Evolutionary conservation across 2,113 vertebrate species (phyloP).

Genomic region (Chaetodon auriga): DNA sequence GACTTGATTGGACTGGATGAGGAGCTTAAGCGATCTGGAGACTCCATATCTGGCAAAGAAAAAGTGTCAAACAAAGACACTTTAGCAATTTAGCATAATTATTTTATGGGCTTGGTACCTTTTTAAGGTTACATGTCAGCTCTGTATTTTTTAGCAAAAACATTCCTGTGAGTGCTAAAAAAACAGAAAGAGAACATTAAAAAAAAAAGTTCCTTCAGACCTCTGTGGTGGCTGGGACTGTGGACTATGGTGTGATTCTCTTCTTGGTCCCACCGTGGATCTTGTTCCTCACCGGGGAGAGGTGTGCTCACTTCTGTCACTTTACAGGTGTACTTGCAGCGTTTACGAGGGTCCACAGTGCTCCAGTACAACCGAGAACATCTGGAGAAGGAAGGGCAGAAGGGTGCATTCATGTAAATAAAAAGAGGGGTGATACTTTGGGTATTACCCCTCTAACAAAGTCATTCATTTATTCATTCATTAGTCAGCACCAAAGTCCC

Average conservation of each 20-base stretch:
- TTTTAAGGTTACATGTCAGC: not conserved
- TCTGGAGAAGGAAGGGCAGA: conserved; percentile 70
- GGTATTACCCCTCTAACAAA: too few relatives aligned
- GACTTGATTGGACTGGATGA: conserved; percentile 78
- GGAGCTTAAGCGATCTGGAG: conserved; percentile 63
- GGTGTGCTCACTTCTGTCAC: conserved; percentile 88
- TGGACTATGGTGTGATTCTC: conserved; percentile 91
- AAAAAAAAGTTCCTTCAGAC: conserved; percentile 63
- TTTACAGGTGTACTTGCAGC: conserved; percentile 91
- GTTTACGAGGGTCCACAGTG: conserved; percentile 89
- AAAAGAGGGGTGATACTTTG: not conserved
- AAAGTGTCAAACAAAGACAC: not conserved
- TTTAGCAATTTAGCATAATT: not conserved
- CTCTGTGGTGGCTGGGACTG: conserved; percentile 82
- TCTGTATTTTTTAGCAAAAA: not conserved
- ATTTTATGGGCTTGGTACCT: not conserved
- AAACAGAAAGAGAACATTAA: not conserved
- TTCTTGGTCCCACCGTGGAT: conserved; percentile 82
- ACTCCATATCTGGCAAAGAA: conserved; percentile 69
- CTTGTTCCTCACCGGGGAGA: conserved; percentile 80
- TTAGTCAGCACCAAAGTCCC: not conserved
- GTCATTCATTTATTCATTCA: not conserved
- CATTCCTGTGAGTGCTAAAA: not conserved
- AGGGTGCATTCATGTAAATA: not conserved
- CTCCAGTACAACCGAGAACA: conserved; percentile 95